Base-by-base conservation (phyloP, 2,888 invertebrate species). In the Drosophila tripunctata region DNA sequence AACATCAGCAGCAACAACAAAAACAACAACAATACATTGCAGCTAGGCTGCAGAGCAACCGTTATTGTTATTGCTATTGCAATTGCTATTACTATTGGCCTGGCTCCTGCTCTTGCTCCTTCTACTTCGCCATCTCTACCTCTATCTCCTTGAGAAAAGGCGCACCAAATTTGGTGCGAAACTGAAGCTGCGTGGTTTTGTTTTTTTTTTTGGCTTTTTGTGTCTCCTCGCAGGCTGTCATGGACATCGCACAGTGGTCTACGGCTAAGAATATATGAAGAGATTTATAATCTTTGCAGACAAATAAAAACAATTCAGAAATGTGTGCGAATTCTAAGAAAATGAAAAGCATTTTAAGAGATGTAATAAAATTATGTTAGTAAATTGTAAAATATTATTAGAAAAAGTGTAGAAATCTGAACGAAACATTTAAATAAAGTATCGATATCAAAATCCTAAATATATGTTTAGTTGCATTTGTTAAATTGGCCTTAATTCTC, bases 121-220 rank as follows among this genome's bases (percentile, higher is more conserved):
- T 8, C 47, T 57, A 10, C 52, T 43, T 17, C 69, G 52, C 14
- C 43, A 1, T 3, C 54, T 36, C 36, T 24, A 48, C 17, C 65
- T 30, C 48, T 56, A 27, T 40, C 52, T 57, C 61, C 75, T 70
- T 71, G 60, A 61, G 71, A 41, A 52, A n/a, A 57, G 45, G 61
- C 77, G 87, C 81, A 77, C 83, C 83, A 83, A 83, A 83, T 83
- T 83, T 83, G 83, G 83, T 83, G 83, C 83, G 83, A 83, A 86
- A 84, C 84, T 83, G 79, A 74, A 35, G 75, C 73, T 74, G 75
- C 84, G 82, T 84, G 27, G 86, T 78, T n/a, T n/a, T 78, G 77
- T 67, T 54, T 69, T 66, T 66, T 72, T 69, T 63, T 43, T 62
- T 54, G 58, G 45, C 38, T 38, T 2, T 22, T 21, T 10, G 27